Percentiles rank a stretch among this genome's conserved stretches.
phyloP scores from a whole-genome alignment of 2,113 vertebrate genomes.

The Pachycephala philippinensis region DNA sequence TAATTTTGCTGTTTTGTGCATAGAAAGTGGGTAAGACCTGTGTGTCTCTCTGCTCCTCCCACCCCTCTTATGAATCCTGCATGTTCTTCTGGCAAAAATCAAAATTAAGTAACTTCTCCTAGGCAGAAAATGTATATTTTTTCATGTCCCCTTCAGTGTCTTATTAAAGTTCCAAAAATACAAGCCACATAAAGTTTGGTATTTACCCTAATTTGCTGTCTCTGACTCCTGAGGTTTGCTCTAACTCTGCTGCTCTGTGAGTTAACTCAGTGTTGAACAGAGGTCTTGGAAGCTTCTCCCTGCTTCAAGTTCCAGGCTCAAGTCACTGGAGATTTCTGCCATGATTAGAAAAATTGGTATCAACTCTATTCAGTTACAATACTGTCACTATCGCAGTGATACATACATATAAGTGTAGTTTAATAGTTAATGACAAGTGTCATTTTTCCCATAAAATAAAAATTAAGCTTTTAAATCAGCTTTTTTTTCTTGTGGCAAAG shows the following conservation, averaged over 20 bases:
- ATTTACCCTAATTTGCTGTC: neutral
- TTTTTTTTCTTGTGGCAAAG: neutral
- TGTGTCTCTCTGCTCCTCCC: neutral
- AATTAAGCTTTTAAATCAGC: neutral
- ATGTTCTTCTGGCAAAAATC: neutral
- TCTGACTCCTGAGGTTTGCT: neutral
- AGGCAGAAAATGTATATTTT: neutral
- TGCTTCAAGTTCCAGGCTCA: neutral
- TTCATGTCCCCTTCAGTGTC: neutral
- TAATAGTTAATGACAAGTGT: neutral
- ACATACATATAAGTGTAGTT: fast-evolving
- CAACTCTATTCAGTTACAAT: neutral
- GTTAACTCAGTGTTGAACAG: neutral
- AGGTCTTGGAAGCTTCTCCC: neutral
- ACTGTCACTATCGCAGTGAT: neutral
- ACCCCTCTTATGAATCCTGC: neutral
- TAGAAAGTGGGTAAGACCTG: neutral
- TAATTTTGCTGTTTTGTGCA: neutral
- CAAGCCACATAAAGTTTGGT: neutral
- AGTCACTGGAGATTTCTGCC: neutral
- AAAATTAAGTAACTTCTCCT: neutral
- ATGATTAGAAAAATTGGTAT: neutral
- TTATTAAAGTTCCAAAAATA: neutral
- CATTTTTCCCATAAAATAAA: neutral
- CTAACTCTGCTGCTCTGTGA: neutral